A percentile compares a stretch with the other conserved stretches of the same genome.
These are phyloP conservation scores for Gambelia wislizenii DNA, from an alignment of 2,797 vertebrate species.

Conservation along the genomic window DNA sequence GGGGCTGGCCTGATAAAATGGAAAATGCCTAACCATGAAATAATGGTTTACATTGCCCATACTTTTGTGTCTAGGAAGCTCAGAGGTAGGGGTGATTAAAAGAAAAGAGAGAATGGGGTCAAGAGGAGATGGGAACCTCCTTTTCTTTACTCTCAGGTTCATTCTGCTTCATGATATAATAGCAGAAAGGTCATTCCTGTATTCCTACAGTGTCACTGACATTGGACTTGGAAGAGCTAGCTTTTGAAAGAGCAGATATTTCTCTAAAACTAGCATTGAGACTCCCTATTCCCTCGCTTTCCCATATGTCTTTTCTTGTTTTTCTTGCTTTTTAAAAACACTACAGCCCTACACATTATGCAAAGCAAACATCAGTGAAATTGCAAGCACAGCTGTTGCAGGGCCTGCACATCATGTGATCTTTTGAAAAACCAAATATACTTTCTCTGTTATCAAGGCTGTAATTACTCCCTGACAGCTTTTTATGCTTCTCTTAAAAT, in stretches of 20 bases:
- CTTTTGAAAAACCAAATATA: slow-evolving; percentile 67
- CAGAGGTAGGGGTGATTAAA: slow-evolving; percentile 15
- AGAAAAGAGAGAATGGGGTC: slow-evolving; percentile 3
- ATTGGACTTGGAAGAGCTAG: neutral
- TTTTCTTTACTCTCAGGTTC: slow-evolving; percentile 32
- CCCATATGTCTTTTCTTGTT: rapidly evolving
- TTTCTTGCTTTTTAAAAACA: neutral
- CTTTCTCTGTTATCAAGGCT: slow-evolving; percentile 69
- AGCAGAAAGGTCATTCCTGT: slow-evolving; percentile 45
- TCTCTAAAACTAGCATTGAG: rapidly evolving
- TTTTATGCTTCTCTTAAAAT: slow-evolving; percentile 73
- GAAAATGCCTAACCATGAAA: neutral
- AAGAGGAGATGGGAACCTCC: neutral
- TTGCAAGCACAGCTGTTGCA: slow-evolving; percentile 66
- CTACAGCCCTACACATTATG: neutral
- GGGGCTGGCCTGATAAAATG: neutral
- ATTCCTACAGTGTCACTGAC: slow-evolving; percentile 9
- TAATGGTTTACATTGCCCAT: neutral
- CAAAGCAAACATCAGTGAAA: slow-evolving; percentile 46
- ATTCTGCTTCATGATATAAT: slow-evolving; percentile 51
- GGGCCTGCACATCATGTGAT: slow-evolving; percentile 64
- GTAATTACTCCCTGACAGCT: slow-evolving; percentile 72
- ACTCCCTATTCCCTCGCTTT: rapidly evolving
- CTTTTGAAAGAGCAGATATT: rapidly evolving
- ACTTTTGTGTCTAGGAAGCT: slow-evolving; percentile 20